Evolutionary conservation across 23 tunicate genomes (phyloP).

Genomic region (Botrylloides violaceus): DNA sequence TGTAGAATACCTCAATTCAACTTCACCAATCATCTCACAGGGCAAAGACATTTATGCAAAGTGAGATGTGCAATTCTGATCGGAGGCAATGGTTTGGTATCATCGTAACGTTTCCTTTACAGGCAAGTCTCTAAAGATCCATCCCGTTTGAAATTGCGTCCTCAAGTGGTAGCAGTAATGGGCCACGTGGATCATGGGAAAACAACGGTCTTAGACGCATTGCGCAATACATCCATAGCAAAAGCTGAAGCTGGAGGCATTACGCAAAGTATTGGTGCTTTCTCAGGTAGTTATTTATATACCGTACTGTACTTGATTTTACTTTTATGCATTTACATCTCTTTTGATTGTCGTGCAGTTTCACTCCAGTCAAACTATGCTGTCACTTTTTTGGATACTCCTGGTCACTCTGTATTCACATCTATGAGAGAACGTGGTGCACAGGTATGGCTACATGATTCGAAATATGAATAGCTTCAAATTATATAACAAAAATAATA

Average conservation of each 20-base stretch:
- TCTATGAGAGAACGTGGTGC: constrained; percentile 89
- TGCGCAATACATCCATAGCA: constrained; percentile 70
- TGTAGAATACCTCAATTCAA: not conserved
- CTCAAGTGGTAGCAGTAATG: constrained; percentile 78
- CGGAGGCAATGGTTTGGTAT: not conserved
- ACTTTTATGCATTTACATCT: not conserved
- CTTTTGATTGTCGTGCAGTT: constrained; percentile 19
- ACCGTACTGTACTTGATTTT: not conserved
- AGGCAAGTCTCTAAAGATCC: not conserved
- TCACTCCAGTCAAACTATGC: constrained; percentile 1
- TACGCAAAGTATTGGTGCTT: constrained; percentile 84
- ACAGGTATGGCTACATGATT: constrained; percentile 25
- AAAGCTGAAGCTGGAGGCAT: constrained; percentile 89
- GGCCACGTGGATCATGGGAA: constrained; percentile 95
- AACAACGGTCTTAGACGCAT: constrained; percentile 52
- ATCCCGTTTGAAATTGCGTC: constrained; percentile 21
- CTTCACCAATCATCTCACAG: not conserved
- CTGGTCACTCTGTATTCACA: constrained; percentile 92
- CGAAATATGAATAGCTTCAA: not conserved
- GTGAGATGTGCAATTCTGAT: not conserved
- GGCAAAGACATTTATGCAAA: not conserved
- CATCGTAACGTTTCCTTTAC: not conserved
- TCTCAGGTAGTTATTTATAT: constrained; percentile 61
- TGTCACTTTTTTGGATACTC: constrained; percentile 86
- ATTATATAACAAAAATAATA: not conserved